Evolutionary conservation across 2,888 invertebrate genomes (phyloP).

Genomic region (Heliconius aoede): DNA sequence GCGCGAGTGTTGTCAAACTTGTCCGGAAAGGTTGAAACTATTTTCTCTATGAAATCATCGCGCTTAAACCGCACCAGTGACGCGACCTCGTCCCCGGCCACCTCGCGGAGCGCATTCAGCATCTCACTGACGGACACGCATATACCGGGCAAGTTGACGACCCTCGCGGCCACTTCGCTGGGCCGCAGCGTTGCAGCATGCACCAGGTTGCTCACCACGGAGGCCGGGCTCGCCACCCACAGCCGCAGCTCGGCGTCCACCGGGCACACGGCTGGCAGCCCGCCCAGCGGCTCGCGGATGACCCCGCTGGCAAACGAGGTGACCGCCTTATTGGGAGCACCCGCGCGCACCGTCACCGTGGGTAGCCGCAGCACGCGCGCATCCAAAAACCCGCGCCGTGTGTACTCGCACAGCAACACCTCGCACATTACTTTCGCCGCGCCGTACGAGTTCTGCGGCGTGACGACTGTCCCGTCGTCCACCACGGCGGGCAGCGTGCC

Average conservation of each 20-base stretch:
- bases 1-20: slow-evolving; percentile 65
- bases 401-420: slow-evolving; percentile 69
- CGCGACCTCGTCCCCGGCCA: slow-evolving; percentile 62
- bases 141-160: slow-evolving; percentile 68
- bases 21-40: slow-evolving; percentile 65
- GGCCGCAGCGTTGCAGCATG: slow-evolving; percentile 60
- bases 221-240: slow-evolving; percentile 67
- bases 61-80: slow-evolving; percentile 58
- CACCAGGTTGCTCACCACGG: slow-evolving; percentile 64
- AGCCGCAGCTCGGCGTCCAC: slow-evolving; percentile 61
- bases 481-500: slow-evolving; percentile 61
- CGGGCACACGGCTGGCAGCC: slow-evolving; percentile 59
- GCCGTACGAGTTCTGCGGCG: slow-evolving; percentile 73
- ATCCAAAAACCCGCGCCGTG: slow-evolving; percentile 69
- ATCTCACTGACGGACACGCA: slow-evolving; percentile 62
- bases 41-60: slow-evolving; percentile 59
- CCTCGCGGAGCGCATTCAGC: slow-evolving; percentile 60
- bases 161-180: slow-evolving; percentile 58
- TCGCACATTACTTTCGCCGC: slow-evolving; percentile 72
- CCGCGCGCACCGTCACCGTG: slow-evolving; percentile 71
- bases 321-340: slow-evolving; percentile 68
- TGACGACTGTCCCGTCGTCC: slow-evolving; percentile 62
- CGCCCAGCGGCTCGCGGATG: slow-evolving; percentile 70
- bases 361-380: slow-evolving; percentile 68
- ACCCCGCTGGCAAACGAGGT: slow-evolving; percentile 76